Evolutionary conservation across 2,113 vertebrate species (phyloP).

Genomic region (Falcunculus frontatus): DNA sequence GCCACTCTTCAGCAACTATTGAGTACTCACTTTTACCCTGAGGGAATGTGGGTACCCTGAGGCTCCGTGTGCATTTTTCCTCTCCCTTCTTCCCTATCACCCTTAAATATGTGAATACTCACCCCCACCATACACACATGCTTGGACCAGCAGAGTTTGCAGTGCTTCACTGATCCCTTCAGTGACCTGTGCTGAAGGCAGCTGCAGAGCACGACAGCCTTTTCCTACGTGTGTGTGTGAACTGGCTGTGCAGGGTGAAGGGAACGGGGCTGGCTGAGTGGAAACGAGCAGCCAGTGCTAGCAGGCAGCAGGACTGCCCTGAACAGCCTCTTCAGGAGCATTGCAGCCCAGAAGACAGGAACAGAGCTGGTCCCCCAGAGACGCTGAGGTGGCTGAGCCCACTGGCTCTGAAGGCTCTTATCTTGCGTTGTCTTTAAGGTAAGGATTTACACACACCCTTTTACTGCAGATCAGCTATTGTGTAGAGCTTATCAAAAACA

Average conservation of each 20-base stretch:
- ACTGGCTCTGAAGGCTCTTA: neutral
- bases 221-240: neutral
- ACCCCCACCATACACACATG: too few relatives aligned
- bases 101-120: neutral
- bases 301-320: neutral
- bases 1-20: neutral
- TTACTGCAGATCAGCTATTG: neutral
- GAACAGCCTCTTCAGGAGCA: neutral
- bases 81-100: neutral
- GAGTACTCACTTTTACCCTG: neutral
- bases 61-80: neutral
- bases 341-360: neutral
- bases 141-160: neutral
- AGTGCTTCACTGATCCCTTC: neutral
- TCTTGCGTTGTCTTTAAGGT: neutral
- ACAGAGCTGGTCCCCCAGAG: neutral
- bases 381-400: neutral
- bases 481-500: neutral
- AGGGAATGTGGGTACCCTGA: neutral
- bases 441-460: neutral
- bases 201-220: neutral
- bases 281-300: neutral
- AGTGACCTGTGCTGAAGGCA: neutral
- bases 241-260: neutral
- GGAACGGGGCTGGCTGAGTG: fast-evolving